Conservation (phyloP, 2,113 vertebrate genomes). For the Tenebrosternarchus preto region DNA sequence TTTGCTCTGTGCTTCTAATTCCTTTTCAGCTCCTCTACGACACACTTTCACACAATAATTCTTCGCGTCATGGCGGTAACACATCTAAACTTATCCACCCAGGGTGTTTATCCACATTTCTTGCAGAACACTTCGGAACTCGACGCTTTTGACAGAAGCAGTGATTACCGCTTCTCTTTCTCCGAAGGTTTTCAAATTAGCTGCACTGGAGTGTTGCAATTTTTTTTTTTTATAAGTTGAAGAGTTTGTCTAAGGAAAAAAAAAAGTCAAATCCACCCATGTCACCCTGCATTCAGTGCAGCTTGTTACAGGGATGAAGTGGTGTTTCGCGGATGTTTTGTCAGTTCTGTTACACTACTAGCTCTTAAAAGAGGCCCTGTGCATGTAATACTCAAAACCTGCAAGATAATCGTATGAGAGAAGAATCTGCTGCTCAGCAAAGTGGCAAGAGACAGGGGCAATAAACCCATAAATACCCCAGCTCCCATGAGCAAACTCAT, state of each 20-base stretch:
- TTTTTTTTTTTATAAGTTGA: no score
- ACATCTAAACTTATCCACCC: slow-evolving; percentile 13
- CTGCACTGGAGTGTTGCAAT: neutral
- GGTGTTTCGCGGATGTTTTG: neutral
- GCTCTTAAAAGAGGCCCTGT: neutral
- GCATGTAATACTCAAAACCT: neutral
- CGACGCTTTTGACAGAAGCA: neutral
- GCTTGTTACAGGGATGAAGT: neutral
- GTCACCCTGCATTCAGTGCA: neutral
- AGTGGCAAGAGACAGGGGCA: neutral
- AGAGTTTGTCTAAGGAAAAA: no score
- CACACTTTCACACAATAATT: neutral
- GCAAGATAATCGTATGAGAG: neutral
- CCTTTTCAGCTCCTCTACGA: neutral
- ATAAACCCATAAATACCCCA: slow-evolving; percentile 38
- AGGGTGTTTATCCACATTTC: slow-evolving; percentile 16
- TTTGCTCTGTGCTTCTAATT: neutral
- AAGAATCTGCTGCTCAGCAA: neutral
- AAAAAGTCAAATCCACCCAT: no score
- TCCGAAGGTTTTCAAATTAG: slow-evolving; percentile 15
- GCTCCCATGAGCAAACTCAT: neutral
- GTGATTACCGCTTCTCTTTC: slow-evolving; percentile 9
- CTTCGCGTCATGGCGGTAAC: neutral
- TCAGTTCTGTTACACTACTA: neutral
- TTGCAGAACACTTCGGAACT: neutral